Conservation (phyloP, 1,140 invertebrate genomes). For the Monochamus saltuarius region DNA sequence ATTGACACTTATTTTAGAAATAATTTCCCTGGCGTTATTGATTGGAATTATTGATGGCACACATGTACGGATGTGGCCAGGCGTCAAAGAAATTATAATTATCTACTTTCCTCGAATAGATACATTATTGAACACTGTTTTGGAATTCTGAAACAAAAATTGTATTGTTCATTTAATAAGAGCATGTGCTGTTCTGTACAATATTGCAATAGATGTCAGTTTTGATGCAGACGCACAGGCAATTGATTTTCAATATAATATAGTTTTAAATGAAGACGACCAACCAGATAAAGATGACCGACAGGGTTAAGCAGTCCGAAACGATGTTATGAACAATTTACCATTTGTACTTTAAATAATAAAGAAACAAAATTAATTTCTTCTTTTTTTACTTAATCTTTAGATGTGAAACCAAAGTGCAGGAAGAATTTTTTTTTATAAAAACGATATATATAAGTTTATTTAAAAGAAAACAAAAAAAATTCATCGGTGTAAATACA, state of each 20-base stretch:
- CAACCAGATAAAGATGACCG: too few species aligned
- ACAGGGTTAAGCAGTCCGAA: too few species aligned
- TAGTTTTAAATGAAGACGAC: conserved; percentile 3
- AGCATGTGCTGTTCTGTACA: conserved; percentile 34
- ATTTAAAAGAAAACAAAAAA: too few species aligned
- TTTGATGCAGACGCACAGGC: conserved; percentile 10
- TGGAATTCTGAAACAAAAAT: conserved; percentile 35
- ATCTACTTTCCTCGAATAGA: conserved; percentile 21
- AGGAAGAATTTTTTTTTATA: too few species aligned
- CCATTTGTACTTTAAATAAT: too few species aligned
- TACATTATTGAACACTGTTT: conserved; percentile 37
- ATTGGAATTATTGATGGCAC: conserved; percentile 42
- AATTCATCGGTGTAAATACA: too few species aligned
- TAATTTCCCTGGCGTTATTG: conserved; percentile 38
- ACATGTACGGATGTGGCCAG: conserved; percentile 35
- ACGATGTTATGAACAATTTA: too few species aligned
- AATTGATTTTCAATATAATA: not conserved
- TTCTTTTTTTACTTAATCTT: too few species aligned
- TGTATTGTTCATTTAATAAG: conserved; percentile 31
- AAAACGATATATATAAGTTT: too few species aligned
- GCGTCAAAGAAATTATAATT: conserved; percentile 26
- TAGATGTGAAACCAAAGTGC: too few species aligned
- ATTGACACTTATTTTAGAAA: conserved; percentile 33
- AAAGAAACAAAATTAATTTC: too few species aligned
- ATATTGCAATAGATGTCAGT: conserved; percentile 22